A percentile compares a stretch with the other conserved stretches of the same genome.
Conservation (phyloP, 2,797 vertebrate genomes). For the Sparus aurata region DNA sequence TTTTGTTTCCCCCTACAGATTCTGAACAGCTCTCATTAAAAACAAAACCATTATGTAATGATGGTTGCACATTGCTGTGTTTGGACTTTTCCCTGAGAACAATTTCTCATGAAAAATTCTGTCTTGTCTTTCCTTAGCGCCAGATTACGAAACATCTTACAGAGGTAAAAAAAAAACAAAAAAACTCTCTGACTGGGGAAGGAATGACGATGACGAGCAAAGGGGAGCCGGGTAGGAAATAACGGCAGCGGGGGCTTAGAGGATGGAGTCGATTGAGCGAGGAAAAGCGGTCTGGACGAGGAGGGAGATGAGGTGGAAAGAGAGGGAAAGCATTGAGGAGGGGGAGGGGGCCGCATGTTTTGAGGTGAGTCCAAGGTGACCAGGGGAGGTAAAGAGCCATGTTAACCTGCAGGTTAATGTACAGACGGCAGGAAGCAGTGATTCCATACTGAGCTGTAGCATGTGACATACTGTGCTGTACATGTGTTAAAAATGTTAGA, state of each 20-base stretch:
- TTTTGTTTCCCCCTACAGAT: slow-evolving; percentile 49
- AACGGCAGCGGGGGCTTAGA: slow-evolving; percentile 53
- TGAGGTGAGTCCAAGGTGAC: slow-evolving; percentile 85
- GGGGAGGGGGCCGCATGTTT: slow-evolving; percentile 70
- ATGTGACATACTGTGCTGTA: not conserved
- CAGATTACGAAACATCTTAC: slow-evolving; percentile 19
- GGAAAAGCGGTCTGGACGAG: slow-evolving; percentile 61
- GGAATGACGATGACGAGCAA: slow-evolving; percentile 14
- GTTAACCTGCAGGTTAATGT: slow-evolving; percentile 78
- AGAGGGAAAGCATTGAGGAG: slow-evolving; percentile 39
- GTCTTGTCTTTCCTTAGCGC: not conserved
- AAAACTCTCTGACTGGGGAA: slow-evolving; percentile 14
- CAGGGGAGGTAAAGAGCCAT: slow-evolving; percentile 65
- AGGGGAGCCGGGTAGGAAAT: slow-evolving; percentile 46
- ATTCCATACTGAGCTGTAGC: slow-evolving; percentile 6
- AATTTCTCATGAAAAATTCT: slow-evolving; percentile 23
- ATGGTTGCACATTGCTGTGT: slow-evolving; percentile 34
- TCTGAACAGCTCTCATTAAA: slow-evolving; percentile 41
- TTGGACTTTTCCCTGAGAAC: slow-evolving; percentile 25
- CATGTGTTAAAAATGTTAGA: slow-evolving; percentile 28
- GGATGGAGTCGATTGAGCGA: slow-evolving; percentile 61
- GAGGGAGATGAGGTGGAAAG: slow-evolving; percentile 57
- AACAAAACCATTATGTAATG: slow-evolving; percentile 50
- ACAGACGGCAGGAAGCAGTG: slow-evolving; percentile 29
- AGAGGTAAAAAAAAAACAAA: slow-evolving; percentile 1